Percentiles rank a stretch among this genome's conserved stretches.
phyloP scores from a whole-genome alignment of 2,888 invertebrate genomes.

The Limnephilus marmoratus region DNA sequence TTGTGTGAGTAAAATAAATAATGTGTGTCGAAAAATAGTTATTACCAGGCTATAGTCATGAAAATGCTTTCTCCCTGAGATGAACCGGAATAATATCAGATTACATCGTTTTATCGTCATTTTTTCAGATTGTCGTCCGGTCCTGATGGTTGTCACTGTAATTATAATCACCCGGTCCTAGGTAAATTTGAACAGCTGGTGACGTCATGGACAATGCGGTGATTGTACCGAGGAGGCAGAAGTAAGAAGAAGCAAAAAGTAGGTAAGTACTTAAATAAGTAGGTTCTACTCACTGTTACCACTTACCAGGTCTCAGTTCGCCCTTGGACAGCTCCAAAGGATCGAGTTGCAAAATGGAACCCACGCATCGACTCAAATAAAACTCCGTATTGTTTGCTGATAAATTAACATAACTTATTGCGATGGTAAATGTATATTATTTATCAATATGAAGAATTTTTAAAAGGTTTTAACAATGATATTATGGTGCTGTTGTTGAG shows the following conservation, averaged over 20 bases:
- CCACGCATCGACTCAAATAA: background rate
- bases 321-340: background rate
- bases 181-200: background rate
- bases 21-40: too few species aligned
- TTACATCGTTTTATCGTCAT: too few species aligned
- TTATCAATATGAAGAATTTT: background rate
- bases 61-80: too few species aligned
- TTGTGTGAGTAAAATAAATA: too few species aligned
- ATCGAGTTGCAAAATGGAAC: background rate
- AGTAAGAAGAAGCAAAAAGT: background rate
- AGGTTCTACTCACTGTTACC: background rate
- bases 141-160: background rate
- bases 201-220: conserved; percentile 21
- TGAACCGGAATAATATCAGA: background rate
- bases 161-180: background rate
- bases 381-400: background rate
- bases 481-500: background rate
- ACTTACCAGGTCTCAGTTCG: background rate
- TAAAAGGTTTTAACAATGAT: background rate
- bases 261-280: background rate
- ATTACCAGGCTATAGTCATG: too few species aligned
- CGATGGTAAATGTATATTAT: background rate
- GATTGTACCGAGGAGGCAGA: background rate
- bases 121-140: background rate
- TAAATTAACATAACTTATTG: background rate